Evolutionary conservation across 2,113 vertebrate genomes (phyloP), one percentile per base, ranked within the genome.

Genomic region (Tragelaphus imberbis): DNA sequence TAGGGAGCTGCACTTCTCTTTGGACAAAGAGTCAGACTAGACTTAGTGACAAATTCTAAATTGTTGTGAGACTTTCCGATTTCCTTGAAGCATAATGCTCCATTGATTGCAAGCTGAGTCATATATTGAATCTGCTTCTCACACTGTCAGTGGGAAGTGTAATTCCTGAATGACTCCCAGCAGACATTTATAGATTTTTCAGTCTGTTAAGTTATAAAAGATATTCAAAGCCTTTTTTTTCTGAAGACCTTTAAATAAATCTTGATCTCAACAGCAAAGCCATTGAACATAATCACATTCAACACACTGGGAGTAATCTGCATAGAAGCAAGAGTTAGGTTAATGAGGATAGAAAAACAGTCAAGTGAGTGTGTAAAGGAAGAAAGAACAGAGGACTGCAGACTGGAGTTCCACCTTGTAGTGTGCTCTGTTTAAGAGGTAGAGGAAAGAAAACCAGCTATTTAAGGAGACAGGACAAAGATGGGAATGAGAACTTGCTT

Each of bases 101-200:
- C 97, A 97, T 96, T 98, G 95, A 97, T 94, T 97, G 75, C 96
- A 90, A 97, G 88, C 89, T 96, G 95, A 97, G 84, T 96, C 94
- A 96, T 88, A 91, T 80, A 93, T 82, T 63, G 91, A 97, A 95
- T 30, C 96, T 96, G 53, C 44, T 90, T 94, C 97, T 97, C 94
- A 97, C 49, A 85, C 89, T 82, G 95, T 97, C 97, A 97, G 96
- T 11, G 5, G 96, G 97, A 97, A 95, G 75, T 95, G 55, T 97
- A 92, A 97, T 95, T 97, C 92, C 95, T 97, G 87, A 97, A 96
- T 95, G 97, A 96, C 96, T 97, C 96, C 88, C 96, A 95, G 93
- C 75, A 94, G 86, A 98, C 93, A 92, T 97, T 98, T 97, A 98
- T 97, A 98, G 97, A 98, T 97, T 97, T 97, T 97, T 97, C 95